Evolutionary conservation across 1,140 invertebrate genomes (phyloP), one percentile per base, ranked within the genome.

Genomic region (Heliconius nattereri): DNA sequence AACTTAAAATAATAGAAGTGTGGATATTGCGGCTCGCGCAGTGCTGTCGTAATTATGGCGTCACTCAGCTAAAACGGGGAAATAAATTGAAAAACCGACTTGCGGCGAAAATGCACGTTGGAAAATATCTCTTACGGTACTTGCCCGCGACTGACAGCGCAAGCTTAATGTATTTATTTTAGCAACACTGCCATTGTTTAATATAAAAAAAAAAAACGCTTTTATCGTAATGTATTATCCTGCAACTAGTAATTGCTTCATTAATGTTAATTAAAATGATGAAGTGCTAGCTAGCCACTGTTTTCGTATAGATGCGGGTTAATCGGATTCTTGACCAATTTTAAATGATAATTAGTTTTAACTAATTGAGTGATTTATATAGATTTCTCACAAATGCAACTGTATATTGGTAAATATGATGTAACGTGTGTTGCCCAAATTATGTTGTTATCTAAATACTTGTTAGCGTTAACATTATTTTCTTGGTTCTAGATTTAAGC

Each of bases 1-100:
- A 73, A 72, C 72, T 79, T 86, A 85, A 86, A 85, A 89, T 86
- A 90, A 85, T 86, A 85, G 84, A 84, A 82, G 81, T 80, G 85
- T 77, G 85, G 86, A 90, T 89, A 89, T 87, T 88, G 87, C 85
- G 86, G 86, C 82, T 79, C 81, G 80, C 83, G 84, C 79, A 85
- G 78, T 81, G 79, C 80, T 78, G 76, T 79, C 85, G 86, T 91
- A 91, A 93, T 93, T 91, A 92, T 88, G 85, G 86, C 87, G 85
- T 89, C 89, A 91, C 85, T 91, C 86, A 85, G 87, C 87, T 91
- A 90, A 91, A 93, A 91, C 89, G 86, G 86, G 85, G 86, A 89
- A 91, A 92, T 92, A 91, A 92, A 93, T 91, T 93, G 89, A 93
- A 91, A 92, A 91, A 90, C 88, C 87, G 85, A 86, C 82, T 90